phyloP scores from a whole-genome alignment of 1,140 invertebrate genomes.

The Scaptomyza pallida region DNA sequence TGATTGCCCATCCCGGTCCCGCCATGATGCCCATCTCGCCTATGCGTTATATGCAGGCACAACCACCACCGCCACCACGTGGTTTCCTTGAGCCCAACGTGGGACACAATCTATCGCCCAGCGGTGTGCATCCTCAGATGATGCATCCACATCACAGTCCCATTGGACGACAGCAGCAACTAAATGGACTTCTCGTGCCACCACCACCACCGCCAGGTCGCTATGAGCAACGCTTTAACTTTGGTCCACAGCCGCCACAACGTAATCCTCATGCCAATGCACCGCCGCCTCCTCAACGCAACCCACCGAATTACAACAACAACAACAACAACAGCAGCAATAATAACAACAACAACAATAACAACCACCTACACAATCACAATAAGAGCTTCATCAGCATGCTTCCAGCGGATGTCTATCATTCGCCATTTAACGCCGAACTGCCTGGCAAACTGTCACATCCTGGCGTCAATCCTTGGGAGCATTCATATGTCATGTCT shows the following conservation, averaged over 20 bases:
- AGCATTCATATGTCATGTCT: slow-evolving; percentile 47
- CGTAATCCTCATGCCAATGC: slow-evolving; percentile 40
- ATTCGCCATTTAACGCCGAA: slow-evolving; percentile 26
- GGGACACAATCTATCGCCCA: slow-evolving; percentile 38
- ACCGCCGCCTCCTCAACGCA: slow-evolving; percentile 48
- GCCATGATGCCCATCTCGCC: slow-evolving; percentile 63
- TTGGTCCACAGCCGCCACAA: slow-evolving; percentile 31
- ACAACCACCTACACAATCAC: slow-evolving; percentile 34
- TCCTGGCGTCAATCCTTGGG: slow-evolving; percentile 33
- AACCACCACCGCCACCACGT: slow-evolving; percentile 28
- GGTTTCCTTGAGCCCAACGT: slow-evolving; percentile 48
- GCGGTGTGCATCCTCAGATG: slow-evolving; percentile 31
- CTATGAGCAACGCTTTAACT: slow-evolving; percentile 59
- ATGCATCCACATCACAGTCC: slow-evolving; percentile 61
- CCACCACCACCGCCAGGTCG: slow-evolving; percentile 17
- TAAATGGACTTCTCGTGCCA: slow-evolving; percentile 55
- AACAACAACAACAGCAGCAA: slow-evolving; percentile 39
- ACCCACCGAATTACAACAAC: slow-evolving; percentile 71
- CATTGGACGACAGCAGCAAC: slow-evolving; percentile 46
- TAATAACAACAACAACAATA: slow-evolving; percentile 43
- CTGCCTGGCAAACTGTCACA: slow-evolving; percentile 13
- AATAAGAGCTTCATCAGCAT: slow-evolving; percentile 35
- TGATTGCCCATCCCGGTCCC: slow-evolving; percentile 19
- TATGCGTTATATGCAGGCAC: slow-evolving; percentile 57
- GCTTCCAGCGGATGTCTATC: slow-evolving; percentile 48